Conservation (phyloP, 2,113 vertebrate genomes). For the Pitta sordida region DNA sequence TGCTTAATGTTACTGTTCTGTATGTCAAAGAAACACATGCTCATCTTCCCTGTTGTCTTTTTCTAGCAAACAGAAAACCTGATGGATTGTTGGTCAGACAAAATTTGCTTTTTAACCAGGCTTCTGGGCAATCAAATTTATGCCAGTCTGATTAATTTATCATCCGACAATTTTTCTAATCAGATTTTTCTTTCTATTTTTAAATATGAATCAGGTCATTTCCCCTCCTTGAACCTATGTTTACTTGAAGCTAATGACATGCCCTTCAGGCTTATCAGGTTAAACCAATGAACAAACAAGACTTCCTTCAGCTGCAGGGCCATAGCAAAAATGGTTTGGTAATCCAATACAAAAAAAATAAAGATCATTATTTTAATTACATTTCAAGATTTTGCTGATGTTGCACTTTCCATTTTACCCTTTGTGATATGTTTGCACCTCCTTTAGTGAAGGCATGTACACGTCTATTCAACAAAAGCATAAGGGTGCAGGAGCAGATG, state of each 20-base stretch:
- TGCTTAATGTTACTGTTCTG: not conserved
- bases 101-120: not conserved
- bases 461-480: not conserved
- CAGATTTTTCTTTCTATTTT: constrained; percentile 9
- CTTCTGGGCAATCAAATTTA: constrained; percentile 22
- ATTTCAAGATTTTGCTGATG: not conserved
- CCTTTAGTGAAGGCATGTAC: not conserved
- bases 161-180: constrained; percentile 11
- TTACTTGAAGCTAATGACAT: constrained; percentile 9
- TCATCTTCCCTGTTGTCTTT: not conserved
- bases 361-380: not conserved
- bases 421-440: not conserved
- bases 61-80: not conserved
- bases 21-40: not conserved
- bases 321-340: not conserved
- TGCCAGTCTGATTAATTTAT: constrained; percentile 29
- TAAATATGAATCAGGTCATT: not conserved
- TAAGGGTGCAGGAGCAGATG: not conserved
- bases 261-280: constrained; percentile 3
- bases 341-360: constrained; percentile 33
- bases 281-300: constrained; percentile 22
- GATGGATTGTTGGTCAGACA: not conserved
- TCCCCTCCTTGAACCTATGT: not conserved
- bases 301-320: not conserved
- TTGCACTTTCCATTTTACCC: not conserved